phyloP scores from a whole-genome alignment of 2,113 vertebrate species.

The Hemiscyllium ocellatum region DNA sequence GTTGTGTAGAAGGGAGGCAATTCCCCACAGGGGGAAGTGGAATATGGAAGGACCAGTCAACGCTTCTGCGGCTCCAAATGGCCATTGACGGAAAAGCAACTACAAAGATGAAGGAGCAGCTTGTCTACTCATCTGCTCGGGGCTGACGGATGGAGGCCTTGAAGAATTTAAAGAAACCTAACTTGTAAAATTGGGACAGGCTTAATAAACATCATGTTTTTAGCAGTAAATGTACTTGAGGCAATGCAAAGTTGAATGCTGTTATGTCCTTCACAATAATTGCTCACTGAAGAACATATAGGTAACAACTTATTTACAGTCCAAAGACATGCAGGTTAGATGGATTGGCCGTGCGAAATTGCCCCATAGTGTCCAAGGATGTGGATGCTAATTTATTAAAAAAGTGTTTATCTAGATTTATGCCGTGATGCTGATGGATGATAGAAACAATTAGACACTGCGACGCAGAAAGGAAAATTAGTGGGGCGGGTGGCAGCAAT shows the following conservation, averaged over 20 bases:
- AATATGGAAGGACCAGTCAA: constrained; percentile 10
- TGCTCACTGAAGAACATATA: neutral
- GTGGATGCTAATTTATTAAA: neutral
- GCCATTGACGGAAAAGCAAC: neutral
- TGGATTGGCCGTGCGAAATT: no score
- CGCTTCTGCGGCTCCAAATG: neutral
- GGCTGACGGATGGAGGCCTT: neutral
- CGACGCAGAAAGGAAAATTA: neutral
- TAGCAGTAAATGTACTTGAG: neutral
- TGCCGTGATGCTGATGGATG: neutral
- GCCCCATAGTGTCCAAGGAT: no score
- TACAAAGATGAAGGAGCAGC: neutral
- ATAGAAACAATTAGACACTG: neutral
- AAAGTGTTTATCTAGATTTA: neutral
- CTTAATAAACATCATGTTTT: neutral
- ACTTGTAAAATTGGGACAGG: neutral
- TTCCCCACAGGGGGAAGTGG: neutral
- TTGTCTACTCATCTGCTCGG: neutral
- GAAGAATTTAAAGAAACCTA: neutral
- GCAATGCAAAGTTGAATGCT: neutral
- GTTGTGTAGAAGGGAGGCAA: neutral
- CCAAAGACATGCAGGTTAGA: no score
- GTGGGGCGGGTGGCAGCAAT: neutral
- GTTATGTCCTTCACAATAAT: neutral
- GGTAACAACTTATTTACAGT: neutral